These are phyloP conservation scores for Brachyptera risi DNA, from an alignment of 2,888 invertebrate species.

Conservation along the genomic window DNA sequence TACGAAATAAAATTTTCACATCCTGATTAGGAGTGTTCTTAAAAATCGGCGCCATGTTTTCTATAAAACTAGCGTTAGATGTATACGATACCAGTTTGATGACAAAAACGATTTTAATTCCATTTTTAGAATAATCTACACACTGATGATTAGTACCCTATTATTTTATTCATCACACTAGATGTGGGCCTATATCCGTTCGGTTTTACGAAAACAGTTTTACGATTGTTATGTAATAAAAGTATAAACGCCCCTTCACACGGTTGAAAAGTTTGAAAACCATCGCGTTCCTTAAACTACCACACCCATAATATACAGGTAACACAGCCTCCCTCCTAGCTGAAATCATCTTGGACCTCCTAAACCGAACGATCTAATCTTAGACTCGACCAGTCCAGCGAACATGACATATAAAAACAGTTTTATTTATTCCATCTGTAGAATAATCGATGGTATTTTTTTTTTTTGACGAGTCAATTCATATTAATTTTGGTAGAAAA, in stretches of 20 bases:
- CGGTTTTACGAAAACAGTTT: constrained; percentile 15
- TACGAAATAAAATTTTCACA: no score
- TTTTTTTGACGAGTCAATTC: constrained; percentile 1
- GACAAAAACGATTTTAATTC: constrained; percentile 14
- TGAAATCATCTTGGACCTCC: neutral
- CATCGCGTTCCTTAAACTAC: neutral
- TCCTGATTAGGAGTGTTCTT: no score
- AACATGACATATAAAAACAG: neutral
- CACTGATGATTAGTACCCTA: neutral
- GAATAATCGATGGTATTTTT: neutral
- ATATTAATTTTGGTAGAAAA: neutral
- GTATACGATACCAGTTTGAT: constrained; percentile 6
- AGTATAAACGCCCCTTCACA: constrained; percentile 4
- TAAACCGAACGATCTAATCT: constrained; percentile 10
- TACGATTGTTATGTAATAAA: constrained; percentile 11
- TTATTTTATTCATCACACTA: neutral
- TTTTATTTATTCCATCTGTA: neutral
- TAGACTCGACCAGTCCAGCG: neutral
- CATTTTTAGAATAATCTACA: neutral
- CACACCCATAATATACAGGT: neutral
- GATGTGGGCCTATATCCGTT: no score
- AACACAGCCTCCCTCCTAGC: neutral
- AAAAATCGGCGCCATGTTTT: no score
- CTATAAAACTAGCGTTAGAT: neutral
- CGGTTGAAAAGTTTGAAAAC: neutral